These are phyloP conservation scores for Alcis repandata DNA, from an alignment of 2,888 invertebrate species.

Conservation along the genomic window DNA sequence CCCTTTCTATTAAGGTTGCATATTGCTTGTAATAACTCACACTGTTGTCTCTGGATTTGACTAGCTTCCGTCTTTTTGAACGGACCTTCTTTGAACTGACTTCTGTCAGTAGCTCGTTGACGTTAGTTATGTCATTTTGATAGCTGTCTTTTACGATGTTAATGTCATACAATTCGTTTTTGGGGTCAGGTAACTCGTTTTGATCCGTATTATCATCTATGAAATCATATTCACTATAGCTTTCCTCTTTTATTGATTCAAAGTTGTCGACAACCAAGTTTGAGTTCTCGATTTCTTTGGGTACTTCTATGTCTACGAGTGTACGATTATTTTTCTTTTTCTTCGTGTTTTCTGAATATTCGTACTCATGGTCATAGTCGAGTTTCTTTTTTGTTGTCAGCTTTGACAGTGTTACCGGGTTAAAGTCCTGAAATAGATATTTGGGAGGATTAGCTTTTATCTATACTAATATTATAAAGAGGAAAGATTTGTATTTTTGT, in stretches of 20 bases:
- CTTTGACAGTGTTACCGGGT: slow-evolving; percentile 32
- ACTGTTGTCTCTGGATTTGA: slow-evolving; percentile 34
- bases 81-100: not conserved
- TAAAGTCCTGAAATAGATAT: slow-evolving; percentile 21
- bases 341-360: slow-evolving; percentile 19
- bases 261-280: slow-evolving; percentile 2
- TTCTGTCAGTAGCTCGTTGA: not conserved
- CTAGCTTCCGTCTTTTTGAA: slow-evolving; percentile 24
- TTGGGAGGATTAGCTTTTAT: not conserved
- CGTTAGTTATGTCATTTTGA: not conserved
- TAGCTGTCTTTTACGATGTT: not conserved
- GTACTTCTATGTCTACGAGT: slow-evolving; percentile 1
- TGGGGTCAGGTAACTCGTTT: not conserved
- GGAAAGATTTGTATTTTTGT: too few relatives aligned
- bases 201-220: slow-evolving; percentile 12
- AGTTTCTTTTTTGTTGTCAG: slow-evolving; percentile 29
- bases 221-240: slow-evolving; percentile 12
- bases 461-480: too few relatives aligned
- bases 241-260: slow-evolving; percentile 20
- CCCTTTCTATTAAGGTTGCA: slow-evolving; percentile 31
- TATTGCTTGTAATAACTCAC: slow-evolving; percentile 35
- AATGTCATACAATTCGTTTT: slow-evolving; percentile 1
- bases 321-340: slow-evolving; percentile 4
- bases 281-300: not conserved
- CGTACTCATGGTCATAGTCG: slow-evolving; percentile 36